phyloP scores from a whole-genome alignment of 2,113 vertebrate species.

The Pelecanoides urinatrix region DNA sequence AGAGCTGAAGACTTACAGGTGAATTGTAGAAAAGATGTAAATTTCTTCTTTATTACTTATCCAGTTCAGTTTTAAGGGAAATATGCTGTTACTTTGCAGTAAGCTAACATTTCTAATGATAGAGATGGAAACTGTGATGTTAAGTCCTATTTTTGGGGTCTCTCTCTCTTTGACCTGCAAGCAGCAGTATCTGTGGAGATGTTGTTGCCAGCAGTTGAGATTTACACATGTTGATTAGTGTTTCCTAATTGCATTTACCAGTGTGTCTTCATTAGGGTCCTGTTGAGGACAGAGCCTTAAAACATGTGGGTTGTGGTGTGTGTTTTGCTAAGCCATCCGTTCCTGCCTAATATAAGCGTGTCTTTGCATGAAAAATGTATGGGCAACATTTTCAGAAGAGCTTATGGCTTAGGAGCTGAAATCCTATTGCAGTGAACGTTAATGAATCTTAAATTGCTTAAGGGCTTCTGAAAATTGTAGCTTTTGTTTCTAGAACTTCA shows the following conservation, averaged over 20 bases:
- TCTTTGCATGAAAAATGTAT: background rate
- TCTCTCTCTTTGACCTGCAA: background rate
- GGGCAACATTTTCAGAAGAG: background rate
- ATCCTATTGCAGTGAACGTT: background rate
- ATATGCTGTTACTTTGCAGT: background rate
- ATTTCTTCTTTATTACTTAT: background rate
- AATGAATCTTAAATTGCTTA: background rate
- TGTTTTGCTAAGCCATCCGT: background rate
- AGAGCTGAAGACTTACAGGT: background rate
- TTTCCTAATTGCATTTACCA: constrained; percentile 25
- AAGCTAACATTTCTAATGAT: background rate
- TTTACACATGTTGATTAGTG: constrained; percentile 42
- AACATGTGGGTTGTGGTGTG: background rate
- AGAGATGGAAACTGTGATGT: background rate
- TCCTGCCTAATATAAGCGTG: background rate
- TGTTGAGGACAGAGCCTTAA: constrained; percentile 14
- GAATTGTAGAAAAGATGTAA: background rate
- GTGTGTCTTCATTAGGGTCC: constrained; percentile 10
- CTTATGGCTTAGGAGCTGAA: background rate
- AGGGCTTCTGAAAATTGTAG: background rate
- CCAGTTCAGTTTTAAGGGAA: background rate
- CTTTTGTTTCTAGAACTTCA: constrained; percentile 13
- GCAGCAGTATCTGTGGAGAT: constrained; percentile 42
- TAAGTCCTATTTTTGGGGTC: background rate
- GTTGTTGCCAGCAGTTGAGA: background rate